Evolutionary conservation across 2,888 invertebrate genomes (phyloP).

Genomic region (Cosmorhoe ocellata): DNA sequence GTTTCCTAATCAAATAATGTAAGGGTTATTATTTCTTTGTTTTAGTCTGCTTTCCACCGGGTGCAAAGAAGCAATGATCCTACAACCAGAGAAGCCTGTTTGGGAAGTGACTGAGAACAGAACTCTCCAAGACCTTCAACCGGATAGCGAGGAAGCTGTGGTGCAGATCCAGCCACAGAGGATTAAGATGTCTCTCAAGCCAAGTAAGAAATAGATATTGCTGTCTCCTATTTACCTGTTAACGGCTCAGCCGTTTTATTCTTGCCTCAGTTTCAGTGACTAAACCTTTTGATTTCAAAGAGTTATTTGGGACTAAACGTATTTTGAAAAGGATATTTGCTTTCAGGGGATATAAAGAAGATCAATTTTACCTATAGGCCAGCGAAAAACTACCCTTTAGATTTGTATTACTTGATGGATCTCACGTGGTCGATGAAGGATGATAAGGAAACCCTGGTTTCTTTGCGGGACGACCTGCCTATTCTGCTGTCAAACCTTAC

Average conservation of each 20-base stretch:
- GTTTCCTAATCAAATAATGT: too few species aligned
- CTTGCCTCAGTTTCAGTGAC: too few species aligned
- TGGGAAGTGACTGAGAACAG: constrained; percentile 65
- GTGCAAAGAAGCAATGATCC: constrained; percentile 67
- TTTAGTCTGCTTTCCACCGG: constrained; percentile 62
- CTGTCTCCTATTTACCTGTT: too few species aligned
- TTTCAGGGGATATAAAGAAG: constrained; percentile 82
- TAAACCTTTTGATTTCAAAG: too few species aligned
- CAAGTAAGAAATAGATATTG: constrained; percentile 70
- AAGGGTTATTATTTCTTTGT: too few species aligned
- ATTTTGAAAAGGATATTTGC: not conserved
- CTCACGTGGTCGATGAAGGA: constrained; percentile 94
- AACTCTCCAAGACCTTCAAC: constrained; percentile 75
- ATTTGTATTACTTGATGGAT: constrained; percentile 96
- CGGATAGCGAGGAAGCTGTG: constrained; percentile 66
- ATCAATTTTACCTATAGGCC: constrained; percentile 87
- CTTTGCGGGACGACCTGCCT: constrained; percentile 84
- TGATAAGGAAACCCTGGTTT: constrained; percentile 90
- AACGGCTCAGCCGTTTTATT: too few species aligned
- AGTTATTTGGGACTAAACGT: too few species aligned
- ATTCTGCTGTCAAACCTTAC: constrained; percentile 85
- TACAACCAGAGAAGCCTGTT: constrained; percentile 57
- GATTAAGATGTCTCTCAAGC: constrained; percentile 82
- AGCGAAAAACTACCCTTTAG: constrained; percentile 92
- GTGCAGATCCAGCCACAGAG: constrained; percentile 87